A percentile compares a stretch with the other conserved stretches of the same genome.
Evolutionary conservation across 2,888 invertebrate genomes (phyloP).

Genomic region (Tipula confusa): DNA sequence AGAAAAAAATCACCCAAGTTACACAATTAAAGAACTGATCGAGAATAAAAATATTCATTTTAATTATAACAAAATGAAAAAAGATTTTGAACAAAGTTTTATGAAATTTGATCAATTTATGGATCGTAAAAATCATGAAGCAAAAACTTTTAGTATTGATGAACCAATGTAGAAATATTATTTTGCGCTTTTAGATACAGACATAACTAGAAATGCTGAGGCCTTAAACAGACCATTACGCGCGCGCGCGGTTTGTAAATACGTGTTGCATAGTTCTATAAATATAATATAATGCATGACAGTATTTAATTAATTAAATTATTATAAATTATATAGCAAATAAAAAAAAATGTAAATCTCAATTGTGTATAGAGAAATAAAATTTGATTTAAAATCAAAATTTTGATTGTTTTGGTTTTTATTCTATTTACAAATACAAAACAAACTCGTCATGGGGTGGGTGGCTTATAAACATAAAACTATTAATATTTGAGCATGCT

Average conservation of each 20-base stretch:
- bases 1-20: slow-evolving; percentile 37
- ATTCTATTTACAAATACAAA: not conserved
- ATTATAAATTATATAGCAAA: not conserved
- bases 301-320: not conserved
- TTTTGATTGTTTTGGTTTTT: not conserved
- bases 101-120: slow-evolving; percentile 46
- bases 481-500: slow-evolving; percentile 13
- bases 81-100: slow-evolving; percentile 47
- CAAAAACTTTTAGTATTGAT: slow-evolving; percentile 55
- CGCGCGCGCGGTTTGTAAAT: slow-evolving; percentile 20
- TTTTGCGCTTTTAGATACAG: not conserved
- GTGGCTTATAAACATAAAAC: slow-evolving; percentile 27
- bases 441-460: not conserved
- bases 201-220: not conserved
- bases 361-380: not conserved
- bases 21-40: slow-evolving; percentile 48
- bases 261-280: not conserved
- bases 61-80: slow-evolving; percentile 48
- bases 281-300: not conserved
- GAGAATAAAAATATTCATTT: slow-evolving; percentile 46
- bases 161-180: slow-evolving; percentile 46
- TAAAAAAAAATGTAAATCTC: not conserved
- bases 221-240: not conserved
- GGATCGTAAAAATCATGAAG: slow-evolving; percentile 39
- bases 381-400: not conserved